Base-by-base conservation (phyloP, 2,113 vertebrate species). In the Varanus salvator region DNA sequence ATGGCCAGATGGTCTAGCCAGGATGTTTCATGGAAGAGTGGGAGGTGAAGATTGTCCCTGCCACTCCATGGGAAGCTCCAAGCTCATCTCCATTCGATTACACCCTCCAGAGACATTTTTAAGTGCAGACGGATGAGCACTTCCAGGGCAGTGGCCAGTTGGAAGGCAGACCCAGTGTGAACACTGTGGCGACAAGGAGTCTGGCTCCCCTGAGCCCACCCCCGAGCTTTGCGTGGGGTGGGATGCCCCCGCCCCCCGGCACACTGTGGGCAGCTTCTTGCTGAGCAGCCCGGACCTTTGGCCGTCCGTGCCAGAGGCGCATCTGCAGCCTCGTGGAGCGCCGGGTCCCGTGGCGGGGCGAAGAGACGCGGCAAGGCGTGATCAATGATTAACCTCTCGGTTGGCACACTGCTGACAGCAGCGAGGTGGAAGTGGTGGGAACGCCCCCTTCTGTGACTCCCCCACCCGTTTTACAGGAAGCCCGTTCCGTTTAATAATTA, bases 341-440 rank as follows among this genome's bases (percentile, higher is more conserved):
- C 34, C 92, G 92, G 90, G 68, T 90, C 87, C 88, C 84, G 78
- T 75, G 91, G 78, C 50, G 0, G n/a, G 3, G 54, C n/a, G 60
- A 31, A 34, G 69, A 85, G 69, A 31, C 50, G 94, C n/a, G n/a
- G n/a, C 92, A 90, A 92, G 91, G 29, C 87, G 38, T 91, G 92
- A 90, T 94, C 90, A 96, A 96, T 97, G 80, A 96, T 96, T 96
- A 94, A 96, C 95, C 93, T 84, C 52, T 84, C 85, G 93, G 92
- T 91, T 0, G 94, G 92, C 92, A 87, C 94, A 92, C 89, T 90
- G 91, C 90, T 86, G 54, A 90, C 90, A 91, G 86, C 87, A 92
- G 85, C 88, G 94, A 94, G 6, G 34, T 71, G 12, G 72, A 19
- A 38, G 29, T 21, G n/a, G 23, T 5, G 31, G 38, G 83, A 15